Percentiles rank a stretch among this genome's conserved stretches.
These are phyloP conservation scores for Nemopilema nomurai DNA, from an alignment of 30 jellyfish, hydroid and myxozoan species.

Conservation along the genomic window DNA sequence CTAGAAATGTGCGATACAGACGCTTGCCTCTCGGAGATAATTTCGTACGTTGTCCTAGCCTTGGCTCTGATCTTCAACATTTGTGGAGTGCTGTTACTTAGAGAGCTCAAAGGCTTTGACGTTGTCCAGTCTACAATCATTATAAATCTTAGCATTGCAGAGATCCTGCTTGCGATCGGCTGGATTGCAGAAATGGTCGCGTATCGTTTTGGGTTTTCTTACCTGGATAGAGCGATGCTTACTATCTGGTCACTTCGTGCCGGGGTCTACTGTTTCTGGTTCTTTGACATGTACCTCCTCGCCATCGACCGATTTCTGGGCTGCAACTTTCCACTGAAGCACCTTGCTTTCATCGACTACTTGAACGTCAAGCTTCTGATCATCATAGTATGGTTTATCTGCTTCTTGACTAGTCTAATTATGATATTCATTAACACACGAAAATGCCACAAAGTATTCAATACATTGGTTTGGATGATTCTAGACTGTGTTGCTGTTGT, in stretches of 20 bases:
- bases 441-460: constrained; percentile 8
- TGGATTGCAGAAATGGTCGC: constrained; percentile 49
- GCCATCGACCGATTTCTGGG: constrained; percentile 55
- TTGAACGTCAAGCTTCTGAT: constrained; percentile 1
- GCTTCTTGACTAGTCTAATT: constrained; percentile 14
- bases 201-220: constrained; percentile 3
- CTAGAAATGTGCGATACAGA: neutral
- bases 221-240: constrained; percentile 28
- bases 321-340: constrained; percentile 56
- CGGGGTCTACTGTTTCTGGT: constrained; percentile 62
- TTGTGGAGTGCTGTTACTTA: constrained; percentile 26
- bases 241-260: constrained; percentile 57
- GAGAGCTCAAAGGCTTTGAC: constrained; percentile 10
- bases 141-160: constrained; percentile 43
- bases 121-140: constrained; percentile 24
- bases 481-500: constrained; percentile 42
- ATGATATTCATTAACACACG: constrained; percentile 27
- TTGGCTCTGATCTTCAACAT: constrained; percentile 30
- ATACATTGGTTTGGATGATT: constrained; percentile 38
- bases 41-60: constrained; percentile 18
- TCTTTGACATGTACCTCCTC: constrained; percentile 36
- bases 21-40: neutral
- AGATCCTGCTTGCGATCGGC: constrained; percentile 39
- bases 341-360: constrained; percentile 11
- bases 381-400: constrained; percentile 16